phyloP scores from a whole-genome alignment of 2,888 invertebrate species.

The Dryocosmus kuriphilus region DNA sequence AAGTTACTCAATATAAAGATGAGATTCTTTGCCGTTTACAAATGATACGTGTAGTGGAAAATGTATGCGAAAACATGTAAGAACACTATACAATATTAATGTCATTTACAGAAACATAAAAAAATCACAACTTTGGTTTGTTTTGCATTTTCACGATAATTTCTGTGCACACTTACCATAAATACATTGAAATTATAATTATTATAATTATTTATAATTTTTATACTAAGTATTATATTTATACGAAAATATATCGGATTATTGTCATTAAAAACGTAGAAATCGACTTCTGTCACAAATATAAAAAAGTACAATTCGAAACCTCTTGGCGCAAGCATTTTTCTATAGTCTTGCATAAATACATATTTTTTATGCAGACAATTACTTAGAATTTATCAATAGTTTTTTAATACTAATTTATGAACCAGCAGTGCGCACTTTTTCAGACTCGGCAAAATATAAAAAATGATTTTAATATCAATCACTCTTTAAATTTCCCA shows the following conservation, averaged over 20 bases:
- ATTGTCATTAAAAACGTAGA: background rate
- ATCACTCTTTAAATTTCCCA: background rate
- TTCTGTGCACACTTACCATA: conserved; percentile 9
- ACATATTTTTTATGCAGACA: background rate
- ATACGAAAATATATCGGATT: background rate
- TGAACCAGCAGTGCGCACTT: background rate
- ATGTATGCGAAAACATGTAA: background rate
- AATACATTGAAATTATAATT: conserved; percentile 22
- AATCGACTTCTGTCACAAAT: background rate
- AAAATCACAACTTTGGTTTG: conserved; percentile 37
- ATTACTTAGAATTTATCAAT: background rate
- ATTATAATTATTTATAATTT: background rate
- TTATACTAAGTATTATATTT: background rate
- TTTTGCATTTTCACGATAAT: conserved; percentile 25
- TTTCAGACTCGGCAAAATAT: background rate
- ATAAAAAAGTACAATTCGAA: background rate
- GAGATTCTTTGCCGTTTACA: background rate
- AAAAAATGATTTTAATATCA: background rate
- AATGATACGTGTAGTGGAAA: background rate
- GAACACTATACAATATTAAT: background rate
- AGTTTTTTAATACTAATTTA: background rate
- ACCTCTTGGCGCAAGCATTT: background rate
- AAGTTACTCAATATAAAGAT: background rate
- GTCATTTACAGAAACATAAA: conserved; percentile 20
- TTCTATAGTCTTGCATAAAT: background rate